These are phyloP conservation scores for Prunella fulvescens DNA, from an alignment of 2,113 vertebrate genomes.

Conservation along the genomic window DNA sequence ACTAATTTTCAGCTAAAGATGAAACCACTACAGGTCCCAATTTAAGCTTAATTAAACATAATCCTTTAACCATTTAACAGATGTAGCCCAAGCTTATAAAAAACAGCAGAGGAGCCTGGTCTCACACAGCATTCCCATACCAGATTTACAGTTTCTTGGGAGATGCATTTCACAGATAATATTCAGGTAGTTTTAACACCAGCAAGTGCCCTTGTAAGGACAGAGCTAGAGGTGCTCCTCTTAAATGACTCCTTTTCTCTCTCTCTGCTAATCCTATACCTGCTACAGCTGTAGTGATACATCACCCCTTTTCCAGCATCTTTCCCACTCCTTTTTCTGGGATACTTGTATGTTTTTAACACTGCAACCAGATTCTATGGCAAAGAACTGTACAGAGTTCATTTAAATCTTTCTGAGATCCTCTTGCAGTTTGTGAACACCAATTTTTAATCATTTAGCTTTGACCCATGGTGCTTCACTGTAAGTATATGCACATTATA, in stretches of 20 bases:
- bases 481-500: neutral
- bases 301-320: neutral
- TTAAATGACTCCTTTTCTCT: neutral
- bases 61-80: neutral
- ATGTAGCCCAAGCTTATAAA: accelerated
- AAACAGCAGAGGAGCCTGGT: neutral
- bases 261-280: neutral
- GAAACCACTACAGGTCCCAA: neutral
- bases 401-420: neutral
- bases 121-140: neutral
- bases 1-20: neutral
- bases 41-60: neutral
- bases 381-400: neutral
- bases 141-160: neutral
- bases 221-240: neutral
- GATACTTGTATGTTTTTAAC: neutral
- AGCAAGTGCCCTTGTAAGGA: neutral
- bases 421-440: neutral
- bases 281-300: neutral
- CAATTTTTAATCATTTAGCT: neutral
- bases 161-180: neutral
- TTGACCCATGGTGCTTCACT: neutral
- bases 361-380: neutral
- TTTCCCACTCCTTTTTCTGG: neutral
- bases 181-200: neutral